A percentile compares a stretch with the other conserved stretches of the same genome.
phyloP scores from a whole-genome alignment of 2,113 vertebrate species.

The Chloropsis cyanopogon region DNA sequence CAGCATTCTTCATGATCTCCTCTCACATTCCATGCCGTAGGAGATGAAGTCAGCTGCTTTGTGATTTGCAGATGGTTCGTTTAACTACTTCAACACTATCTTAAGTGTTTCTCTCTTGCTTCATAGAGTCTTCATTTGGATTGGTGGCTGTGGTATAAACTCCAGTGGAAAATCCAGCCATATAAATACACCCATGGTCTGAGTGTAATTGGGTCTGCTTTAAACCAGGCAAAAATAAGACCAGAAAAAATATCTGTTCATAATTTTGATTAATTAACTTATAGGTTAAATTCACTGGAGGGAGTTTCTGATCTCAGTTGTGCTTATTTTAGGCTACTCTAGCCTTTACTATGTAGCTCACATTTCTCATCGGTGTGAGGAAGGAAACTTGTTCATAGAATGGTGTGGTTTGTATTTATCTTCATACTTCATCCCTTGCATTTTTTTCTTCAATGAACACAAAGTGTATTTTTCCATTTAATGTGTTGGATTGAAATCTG shows the following conservation, averaged over 20 bases:
- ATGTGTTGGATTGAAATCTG: background rate
- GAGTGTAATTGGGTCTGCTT: background rate
- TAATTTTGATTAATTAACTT: background rate
- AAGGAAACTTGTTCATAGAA: background rate
- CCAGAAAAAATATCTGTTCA: background rate
- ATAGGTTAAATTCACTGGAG: background rate
- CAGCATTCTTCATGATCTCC: background rate
- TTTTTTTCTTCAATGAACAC: background rate
- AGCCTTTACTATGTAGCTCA: background rate
- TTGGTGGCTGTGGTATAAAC: background rate
- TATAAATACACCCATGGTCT: background rate
- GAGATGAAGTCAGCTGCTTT: background rate
- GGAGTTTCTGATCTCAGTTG: background rate
- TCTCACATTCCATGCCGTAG: background rate
- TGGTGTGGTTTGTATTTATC: background rate
- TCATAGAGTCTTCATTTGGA: background rate
- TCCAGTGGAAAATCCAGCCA: background rate
- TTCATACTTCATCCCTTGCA: background rate
- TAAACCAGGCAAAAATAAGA: background rate
- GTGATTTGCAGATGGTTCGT: background rate
- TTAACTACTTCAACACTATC: background rate
- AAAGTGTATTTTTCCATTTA: background rate
- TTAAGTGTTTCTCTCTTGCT: background rate
- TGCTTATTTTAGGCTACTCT: background rate
- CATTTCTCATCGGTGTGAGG: background rate